A percentile compares a stretch with the other conserved stretches of the same genome.
phyloP scores from a whole-genome alignment of 2,888 invertebrate species.

The Abrostola tripartita region DNA sequence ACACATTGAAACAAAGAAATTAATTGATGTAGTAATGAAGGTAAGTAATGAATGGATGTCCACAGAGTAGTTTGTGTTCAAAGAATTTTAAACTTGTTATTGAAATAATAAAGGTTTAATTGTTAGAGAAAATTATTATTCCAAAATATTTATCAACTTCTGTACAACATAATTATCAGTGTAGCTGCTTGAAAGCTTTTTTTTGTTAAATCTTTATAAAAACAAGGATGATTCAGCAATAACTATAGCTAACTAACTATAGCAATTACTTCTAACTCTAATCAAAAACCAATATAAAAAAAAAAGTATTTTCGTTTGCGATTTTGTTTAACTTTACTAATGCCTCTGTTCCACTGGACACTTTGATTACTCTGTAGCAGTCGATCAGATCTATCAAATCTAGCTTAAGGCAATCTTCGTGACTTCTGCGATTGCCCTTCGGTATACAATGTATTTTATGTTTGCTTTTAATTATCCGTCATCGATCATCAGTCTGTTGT shows the following conservation, averaged over 20 bases:
- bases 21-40: conserved; percentile 86
- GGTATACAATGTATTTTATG: conserved; percentile 69
- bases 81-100: conserved; percentile 50
- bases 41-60: conserved; percentile 78
- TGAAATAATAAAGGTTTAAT: no score
- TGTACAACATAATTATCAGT: no score
- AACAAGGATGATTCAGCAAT: no score
- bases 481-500: conserved; percentile 60
- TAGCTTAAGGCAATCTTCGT: conserved; percentile 78
- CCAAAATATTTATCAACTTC: no score
- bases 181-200: no score
- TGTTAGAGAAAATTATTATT: no score
- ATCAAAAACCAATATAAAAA: no score
- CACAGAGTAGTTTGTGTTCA: conserved; percentile 58
- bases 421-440: conserved; percentile 81
- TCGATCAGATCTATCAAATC: conserved; percentile 78
- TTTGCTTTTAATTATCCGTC: conserved; percentile 85
- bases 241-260: no score
- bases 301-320: no score
- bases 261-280: no score
- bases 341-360: conserved; percentile 16
- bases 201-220: no score
- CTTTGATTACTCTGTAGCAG: conserved; percentile 55
- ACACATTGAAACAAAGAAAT: conserved; percentile 86
- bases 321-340: no score